Conservation (phyloP, 2,888 invertebrate genomes). For the Rhagonycha fulva region DNA sequence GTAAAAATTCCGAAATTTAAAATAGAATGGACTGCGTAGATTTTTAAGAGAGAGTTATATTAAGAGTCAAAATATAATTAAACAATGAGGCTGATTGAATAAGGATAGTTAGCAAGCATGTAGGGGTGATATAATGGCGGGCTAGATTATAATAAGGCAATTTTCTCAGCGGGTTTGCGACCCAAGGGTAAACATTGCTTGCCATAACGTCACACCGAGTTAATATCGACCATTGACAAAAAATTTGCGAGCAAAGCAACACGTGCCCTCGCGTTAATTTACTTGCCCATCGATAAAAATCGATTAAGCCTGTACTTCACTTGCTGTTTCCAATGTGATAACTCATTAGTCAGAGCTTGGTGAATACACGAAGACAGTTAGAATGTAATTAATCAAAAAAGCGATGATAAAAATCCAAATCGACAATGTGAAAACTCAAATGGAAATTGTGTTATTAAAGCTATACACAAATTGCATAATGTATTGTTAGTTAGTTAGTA, state of each 20-base stretch:
- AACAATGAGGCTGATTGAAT: slow-evolving; percentile 31
- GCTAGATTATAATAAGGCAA: slow-evolving; percentile 33
- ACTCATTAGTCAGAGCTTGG: slow-evolving; percentile 17
- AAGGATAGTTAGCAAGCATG: slow-evolving; percentile 30
- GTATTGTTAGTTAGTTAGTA: slow-evolving; percentile 19
- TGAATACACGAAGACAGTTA: slow-evolving; percentile 7
- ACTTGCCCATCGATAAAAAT: neutral
- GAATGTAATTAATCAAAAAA: neutral
- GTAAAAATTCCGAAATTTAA: neutral
- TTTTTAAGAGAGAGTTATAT: neutral
- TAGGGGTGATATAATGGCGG: slow-evolving; percentile 27
- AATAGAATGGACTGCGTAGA: neutral
- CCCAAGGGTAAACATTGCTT: slow-evolving; percentile 31
- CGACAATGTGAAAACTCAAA: neutral
- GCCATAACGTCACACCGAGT: slow-evolving; percentile 27
- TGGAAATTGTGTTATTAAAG: neutral
- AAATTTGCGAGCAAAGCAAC: slow-evolving; percentile 16
- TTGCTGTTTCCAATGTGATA: slow-evolving; percentile 19
- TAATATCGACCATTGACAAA: slow-evolving; percentile 25
- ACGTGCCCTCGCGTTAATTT: slow-evolving; percentile 19
- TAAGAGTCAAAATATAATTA: neutral
- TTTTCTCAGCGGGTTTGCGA: slow-evolving; percentile 31
- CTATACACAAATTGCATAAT: slow-evolving; percentile 21
- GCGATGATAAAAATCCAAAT: neutral
- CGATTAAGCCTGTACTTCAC: slow-evolving; percentile 12